Conservation (phyloP, 1,140 invertebrate genomes). For the Wiebesia pumilae region DNA sequence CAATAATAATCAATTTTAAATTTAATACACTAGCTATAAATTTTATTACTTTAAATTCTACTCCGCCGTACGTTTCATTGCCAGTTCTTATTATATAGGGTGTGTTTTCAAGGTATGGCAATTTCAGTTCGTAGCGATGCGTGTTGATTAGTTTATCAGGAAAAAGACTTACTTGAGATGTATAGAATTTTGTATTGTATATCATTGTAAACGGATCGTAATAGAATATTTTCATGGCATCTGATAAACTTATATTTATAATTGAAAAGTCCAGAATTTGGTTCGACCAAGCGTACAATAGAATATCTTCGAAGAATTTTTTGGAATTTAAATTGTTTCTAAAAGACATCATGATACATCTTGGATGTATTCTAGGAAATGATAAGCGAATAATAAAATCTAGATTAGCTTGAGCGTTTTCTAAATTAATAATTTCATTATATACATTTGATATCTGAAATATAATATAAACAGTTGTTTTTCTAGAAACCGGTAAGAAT, state of each 20-base stretch:
- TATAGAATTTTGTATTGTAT: background rate
- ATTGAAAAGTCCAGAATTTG: constrained; percentile 29
- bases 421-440: background rate
- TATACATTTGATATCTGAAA: background rate
- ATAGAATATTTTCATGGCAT: background rate
- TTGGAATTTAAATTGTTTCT: background rate
- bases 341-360: constrained; percentile 1
- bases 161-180: background rate
- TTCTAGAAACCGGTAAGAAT: background rate
- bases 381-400: background rate
- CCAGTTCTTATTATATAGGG: constrained; percentile 1
- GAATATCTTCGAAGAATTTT: background rate
- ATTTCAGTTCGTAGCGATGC: background rate
- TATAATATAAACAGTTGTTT: background rate
- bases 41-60: background rate
- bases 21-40: background rate
- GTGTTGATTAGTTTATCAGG: constrained; percentile 1
- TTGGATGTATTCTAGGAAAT: background rate
- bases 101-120: background rate
- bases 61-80: background rate
- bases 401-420: background rate
- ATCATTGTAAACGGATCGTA: constrained; percentile 19
- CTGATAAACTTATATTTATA: background rate
- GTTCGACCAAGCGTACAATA: constrained; percentile 8
- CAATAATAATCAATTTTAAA: background rate